A percentile compares a stretch with the other conserved stretches of the same genome.
Conservation (phyloP, 1,140 invertebrate species). For the Ceratosolen fusciceps region DNA sequence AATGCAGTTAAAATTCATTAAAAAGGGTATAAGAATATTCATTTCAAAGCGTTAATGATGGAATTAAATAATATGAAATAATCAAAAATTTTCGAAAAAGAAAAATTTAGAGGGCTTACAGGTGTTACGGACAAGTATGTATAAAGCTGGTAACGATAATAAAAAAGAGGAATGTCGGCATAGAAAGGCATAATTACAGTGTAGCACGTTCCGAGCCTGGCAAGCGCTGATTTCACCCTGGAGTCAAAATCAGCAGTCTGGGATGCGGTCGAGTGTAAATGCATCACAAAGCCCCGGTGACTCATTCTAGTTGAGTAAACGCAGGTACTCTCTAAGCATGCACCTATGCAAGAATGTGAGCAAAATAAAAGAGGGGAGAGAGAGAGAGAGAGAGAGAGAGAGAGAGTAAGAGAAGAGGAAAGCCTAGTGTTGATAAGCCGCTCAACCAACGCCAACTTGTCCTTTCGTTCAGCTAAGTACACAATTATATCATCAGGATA, state of each 20-base stretch:
- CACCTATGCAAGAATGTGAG: background rate
- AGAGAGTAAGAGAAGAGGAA: background rate
- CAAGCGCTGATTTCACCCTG: conserved; percentile 2
- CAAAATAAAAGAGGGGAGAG: background rate
- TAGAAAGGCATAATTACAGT: background rate
- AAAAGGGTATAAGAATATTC: too few relatives aligned
- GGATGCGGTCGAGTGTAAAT: conserved; percentile 24
- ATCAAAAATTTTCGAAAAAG: too few relatives aligned
- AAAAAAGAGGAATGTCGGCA: background rate
- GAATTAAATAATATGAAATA: too few relatives aligned
- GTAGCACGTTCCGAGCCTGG: background rate
- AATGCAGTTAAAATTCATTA: too few relatives aligned
- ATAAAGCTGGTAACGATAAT: background rate
- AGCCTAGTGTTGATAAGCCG: background rate
- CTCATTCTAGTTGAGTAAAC: conserved; percentile 53
- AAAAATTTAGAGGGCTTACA: too few relatives aligned
- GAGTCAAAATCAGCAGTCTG: background rate
- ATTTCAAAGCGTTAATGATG: too few relatives aligned
- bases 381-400: too few relatives aligned
- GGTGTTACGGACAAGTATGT: too few relatives aligned
- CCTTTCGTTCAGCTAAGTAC: conserved; percentile 51
- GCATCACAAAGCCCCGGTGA: conserved; percentile 45
- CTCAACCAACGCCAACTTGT: conserved; percentile 46
- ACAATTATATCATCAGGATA: conserved; percentile 61
- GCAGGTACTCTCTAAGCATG: conserved; percentile 49